Base-by-base conservation (phyloP, 2,113 vertebrate species). In the Dicerorhinus sumatrensis region DNA sequence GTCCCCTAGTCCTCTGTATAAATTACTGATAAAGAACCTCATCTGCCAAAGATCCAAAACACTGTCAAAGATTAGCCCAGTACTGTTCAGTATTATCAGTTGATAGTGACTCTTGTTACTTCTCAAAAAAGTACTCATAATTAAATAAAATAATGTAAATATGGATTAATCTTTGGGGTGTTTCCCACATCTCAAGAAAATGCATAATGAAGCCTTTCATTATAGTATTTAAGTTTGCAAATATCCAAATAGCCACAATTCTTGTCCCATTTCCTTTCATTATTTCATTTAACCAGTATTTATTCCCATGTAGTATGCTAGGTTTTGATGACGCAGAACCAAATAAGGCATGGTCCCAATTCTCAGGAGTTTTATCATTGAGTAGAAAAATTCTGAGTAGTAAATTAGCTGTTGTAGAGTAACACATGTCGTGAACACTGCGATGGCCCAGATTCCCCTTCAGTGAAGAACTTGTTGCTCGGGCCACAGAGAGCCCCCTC, bases 11-110 rank as follows among this genome's bases (percentile, higher is more conserved):
- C 8, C 27, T 73, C 17, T 95, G 90, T 93, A 46, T 2, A 77
- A 60, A 39, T 95, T 82, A 88, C 21, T 72, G 31, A 58, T 84
- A 56, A 83, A 33, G 29, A 87, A 80, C 91, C 17, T 91, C 65
- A 91, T 73, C 39, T 88, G 89, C 21, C 31, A 54, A 92, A 95
- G 31, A 80, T 89, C 91, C 84, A 92, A 96, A 86, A 51, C 18
- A 54, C 60, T 83, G 9, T 42, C 81, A 69, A 95, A 95, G 25
- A 69, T 62, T 10, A 95, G 31, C 48, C 89, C 46, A 56, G 25
- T 46, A 33, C 33, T 69, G 10, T 65, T 65, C 10, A 86, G 51
- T 72, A 92, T 77, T 82, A 56, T 88, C 76, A 70, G 70, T 54
- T 72, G 51, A 62, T 27, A 87, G 16, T 69, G 54, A 91, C 4